phyloP scores from a whole-genome alignment of 1,140 invertebrate genomes.

The Andricus grossulariae region DNA sequence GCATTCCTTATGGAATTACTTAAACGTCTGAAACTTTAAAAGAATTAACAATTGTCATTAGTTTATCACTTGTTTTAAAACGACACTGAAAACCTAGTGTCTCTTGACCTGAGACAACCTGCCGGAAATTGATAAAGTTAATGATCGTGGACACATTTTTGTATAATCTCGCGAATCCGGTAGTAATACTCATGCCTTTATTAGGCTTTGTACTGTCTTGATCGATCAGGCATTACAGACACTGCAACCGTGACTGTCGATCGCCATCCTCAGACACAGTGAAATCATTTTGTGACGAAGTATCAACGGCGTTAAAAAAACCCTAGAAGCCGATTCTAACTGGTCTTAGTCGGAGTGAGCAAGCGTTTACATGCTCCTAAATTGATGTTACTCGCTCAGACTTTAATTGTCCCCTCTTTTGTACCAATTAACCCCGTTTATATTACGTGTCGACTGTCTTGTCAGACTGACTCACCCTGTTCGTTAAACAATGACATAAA shows the following conservation, averaged over 20 bases:
- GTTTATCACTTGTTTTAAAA: too few relatives aligned
- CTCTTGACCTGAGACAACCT: too few relatives aligned
- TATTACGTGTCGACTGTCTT: slow-evolving; percentile 39
- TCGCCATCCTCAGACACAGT: neutral
- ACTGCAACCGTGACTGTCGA: slow-evolving; percentile 11
- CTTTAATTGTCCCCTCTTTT: slow-evolving; percentile 59
- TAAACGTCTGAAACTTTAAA: too few relatives aligned
- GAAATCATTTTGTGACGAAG: neutral
- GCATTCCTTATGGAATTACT: too few relatives aligned
- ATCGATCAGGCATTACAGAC: neutral
- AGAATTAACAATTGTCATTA: too few relatives aligned
- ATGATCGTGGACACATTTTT: too few relatives aligned
- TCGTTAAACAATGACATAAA: slow-evolving; percentile 33
- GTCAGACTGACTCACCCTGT: slow-evolving; percentile 40
- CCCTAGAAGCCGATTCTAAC: slow-evolving; percentile 47
- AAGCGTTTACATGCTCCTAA: slow-evolving; percentile 26
- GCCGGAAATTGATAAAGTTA: too few relatives aligned
- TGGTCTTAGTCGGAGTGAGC: slow-evolving; percentile 50
- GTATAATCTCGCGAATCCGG: too few relatives aligned
- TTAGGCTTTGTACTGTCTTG: too few relatives aligned
- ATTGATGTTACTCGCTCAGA: slow-evolving; percentile 27
- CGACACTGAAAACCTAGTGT: too few relatives aligned
- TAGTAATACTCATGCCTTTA: too few relatives aligned
- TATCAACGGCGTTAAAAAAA: slow-evolving; percentile 18
- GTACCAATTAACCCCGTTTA: slow-evolving; percentile 62